phyloP scores from a whole-genome alignment of 2,888 invertebrate species.

The Limnephilus auricula region DNA sequence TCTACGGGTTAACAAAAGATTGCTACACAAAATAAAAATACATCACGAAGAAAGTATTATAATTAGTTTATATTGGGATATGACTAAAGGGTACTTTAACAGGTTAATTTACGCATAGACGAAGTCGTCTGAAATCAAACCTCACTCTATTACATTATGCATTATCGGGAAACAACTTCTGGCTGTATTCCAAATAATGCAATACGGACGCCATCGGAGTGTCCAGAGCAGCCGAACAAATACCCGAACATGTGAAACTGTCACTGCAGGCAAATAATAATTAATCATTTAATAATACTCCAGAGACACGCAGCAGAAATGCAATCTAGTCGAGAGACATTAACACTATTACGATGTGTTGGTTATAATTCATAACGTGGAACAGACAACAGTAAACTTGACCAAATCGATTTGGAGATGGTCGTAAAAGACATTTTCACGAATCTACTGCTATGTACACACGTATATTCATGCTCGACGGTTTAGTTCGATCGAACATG shows the following conservation, averaged over 20 bases:
- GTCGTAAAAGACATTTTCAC: background rate
- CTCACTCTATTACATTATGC: background rate
- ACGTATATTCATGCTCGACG: too few species aligned
- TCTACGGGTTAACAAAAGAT: too few species aligned
- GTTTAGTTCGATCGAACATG: too few species aligned
- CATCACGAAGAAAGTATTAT: background rate
- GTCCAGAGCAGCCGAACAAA: background rate
- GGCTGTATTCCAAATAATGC: conserved; percentile 32
- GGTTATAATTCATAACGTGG: background rate
- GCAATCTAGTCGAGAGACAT: background rate
- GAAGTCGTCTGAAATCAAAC: background rate
- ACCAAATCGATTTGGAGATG: background rate
- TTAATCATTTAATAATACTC: background rate
- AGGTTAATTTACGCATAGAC: background rate
- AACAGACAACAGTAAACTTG: background rate
- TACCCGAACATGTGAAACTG: background rate
- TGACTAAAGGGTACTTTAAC: background rate
- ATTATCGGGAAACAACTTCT: background rate
- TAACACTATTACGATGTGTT: background rate
- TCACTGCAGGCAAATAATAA: background rate
- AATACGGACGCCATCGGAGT: conserved; percentile 13
- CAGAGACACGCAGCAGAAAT: background rate
- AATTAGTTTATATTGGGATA: background rate
- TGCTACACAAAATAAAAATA: background rate
- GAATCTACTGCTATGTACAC: background rate